Evolutionary conservation across 2,888 invertebrate species (phyloP), one percentile per base, ranked within the genome.

Genomic region (Troides helena): DNA sequence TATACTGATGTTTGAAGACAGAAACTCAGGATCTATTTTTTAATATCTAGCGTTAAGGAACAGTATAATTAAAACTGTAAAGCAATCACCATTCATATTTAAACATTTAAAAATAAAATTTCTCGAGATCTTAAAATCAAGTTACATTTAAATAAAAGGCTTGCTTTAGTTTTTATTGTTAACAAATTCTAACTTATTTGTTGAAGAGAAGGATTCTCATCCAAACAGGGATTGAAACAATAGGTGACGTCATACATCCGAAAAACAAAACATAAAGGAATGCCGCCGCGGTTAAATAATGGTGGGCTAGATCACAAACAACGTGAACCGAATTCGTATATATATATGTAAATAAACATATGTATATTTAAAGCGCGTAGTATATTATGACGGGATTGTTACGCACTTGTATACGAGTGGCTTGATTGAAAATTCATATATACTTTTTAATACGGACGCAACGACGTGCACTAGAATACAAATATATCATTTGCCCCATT

Each of bases 191-290:
- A 65, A 64, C 64, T 63, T 36, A 63, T 65, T 65, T 61, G 61
- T 57, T 53, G 57, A 65, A 62, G 69, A 58, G 46, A 46, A 30
- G 23, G 58, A 50, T 43, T 68, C 59, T 59, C 53, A 53, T 30
- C 57, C 65, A 62, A 69, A 65, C 17, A 57, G 21, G 36, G 46
- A 58, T 25, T 30, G 36, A 46, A 60, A 68, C 69, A 69, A 65
- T 65, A 62, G 69, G 30, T 69, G 69, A 69, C 65, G 69, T 69
- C 69, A 65, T 65, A n/a, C 23, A 10, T 8, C 43, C 62, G n/a
- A 60, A 61, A 50, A 50, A 58, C 39, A 57, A 69, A 64, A 64
- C 63, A 59, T 12, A 64, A 69, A 61, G 61, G 65, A 57, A 65
- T 56, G 65, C 62, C 65, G 69, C 56, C 65, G n/a, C 43, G 61